Evolutionary conservation across 2,113 vertebrate species (phyloP).

Genomic region (Corydoras maculifer): DNA sequence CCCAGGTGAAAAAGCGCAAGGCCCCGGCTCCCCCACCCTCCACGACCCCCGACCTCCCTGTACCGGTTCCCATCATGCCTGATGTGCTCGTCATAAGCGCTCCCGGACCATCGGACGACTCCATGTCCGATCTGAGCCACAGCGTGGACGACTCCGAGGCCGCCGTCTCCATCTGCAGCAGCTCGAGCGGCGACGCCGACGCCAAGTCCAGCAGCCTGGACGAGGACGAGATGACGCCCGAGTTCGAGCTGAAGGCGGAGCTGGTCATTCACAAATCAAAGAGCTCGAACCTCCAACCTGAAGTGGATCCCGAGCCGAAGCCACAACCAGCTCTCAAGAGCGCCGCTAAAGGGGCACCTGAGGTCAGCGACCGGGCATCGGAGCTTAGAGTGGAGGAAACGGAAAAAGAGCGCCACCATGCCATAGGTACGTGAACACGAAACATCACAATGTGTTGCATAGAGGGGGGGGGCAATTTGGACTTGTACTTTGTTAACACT

Average conservation of each 20-base stretch:
- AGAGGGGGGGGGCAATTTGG: too few relatives aligned
- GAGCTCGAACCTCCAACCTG: slow-evolving; percentile 41
- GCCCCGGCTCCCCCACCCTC: slow-evolving; percentile 73
- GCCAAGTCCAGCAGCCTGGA: slow-evolving; percentile 63
- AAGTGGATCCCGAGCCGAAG: slow-evolving; percentile 45
- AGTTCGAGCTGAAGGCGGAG: slow-evolving; percentile 5
- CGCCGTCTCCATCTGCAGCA: slow-evolving; percentile 55
- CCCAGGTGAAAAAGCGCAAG: slow-evolving; percentile 82
- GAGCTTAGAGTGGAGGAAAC: slow-evolving; percentile 70
- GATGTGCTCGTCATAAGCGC: slow-evolving; percentile 35
- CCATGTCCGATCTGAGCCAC: slow-evolving; percentile 66
- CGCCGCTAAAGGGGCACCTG: slow-evolving; percentile 26
- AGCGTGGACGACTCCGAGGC: slow-evolving; percentile 72
- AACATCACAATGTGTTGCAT: too few relatives aligned
- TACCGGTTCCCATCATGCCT: slow-evolving; percentile 30
- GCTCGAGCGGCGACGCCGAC: slow-evolving; percentile 57
- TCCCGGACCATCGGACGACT: slow-evolving; percentile 63
- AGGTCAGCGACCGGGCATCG: slow-evolving; percentile 56
- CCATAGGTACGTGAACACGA: slow-evolving; percentile 65
- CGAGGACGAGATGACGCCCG: slow-evolving; percentile 30
- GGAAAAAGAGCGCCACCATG: slow-evolving; percentile 79
- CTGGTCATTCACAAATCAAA: not conserved
- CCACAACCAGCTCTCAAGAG: slow-evolving; percentile 50
- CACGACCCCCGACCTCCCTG: slow-evolving; percentile 38
- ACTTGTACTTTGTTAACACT: not conserved